phyloP scores from a whole-genome alignment of 2,888 invertebrate genomes.

The Polymixis lichenea region DNA sequence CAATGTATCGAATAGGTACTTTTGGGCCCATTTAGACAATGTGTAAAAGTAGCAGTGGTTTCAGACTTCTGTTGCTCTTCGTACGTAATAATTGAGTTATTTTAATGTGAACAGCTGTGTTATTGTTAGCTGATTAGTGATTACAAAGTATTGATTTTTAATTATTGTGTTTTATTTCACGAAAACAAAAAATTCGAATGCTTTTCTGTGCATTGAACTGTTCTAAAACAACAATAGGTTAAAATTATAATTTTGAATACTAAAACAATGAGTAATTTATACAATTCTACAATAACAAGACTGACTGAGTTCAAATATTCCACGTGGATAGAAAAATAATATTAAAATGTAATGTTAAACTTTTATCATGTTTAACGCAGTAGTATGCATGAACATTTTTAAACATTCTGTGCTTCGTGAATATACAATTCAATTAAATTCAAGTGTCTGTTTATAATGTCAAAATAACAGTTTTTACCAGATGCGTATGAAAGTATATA shows the following conservation, averaged over 20 bases:
- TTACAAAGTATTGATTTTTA: no score
- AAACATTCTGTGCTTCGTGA: no score
- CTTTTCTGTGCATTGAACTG: neutral
- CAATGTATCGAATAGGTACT: no score
- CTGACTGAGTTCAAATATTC: slow-evolving; percentile 5
- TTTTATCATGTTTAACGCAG: slow-evolving; percentile 14
- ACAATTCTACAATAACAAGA: slow-evolving; percentile 5
- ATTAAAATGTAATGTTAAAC: neutral
- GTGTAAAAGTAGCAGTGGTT: no score
- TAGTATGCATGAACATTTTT: neutral
- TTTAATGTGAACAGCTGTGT: neutral
- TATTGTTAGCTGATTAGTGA: neutral
- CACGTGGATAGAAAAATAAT: slow-evolving; percentile 29
- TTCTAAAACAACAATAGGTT: neutral
- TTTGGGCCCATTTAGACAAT: no score
- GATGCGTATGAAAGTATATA: no score
- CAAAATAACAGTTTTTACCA: no score
- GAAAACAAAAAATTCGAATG: neutral
- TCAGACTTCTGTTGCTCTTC: no score
- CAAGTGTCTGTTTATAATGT: no score
- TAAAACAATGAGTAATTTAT: slow-evolving; percentile 9
- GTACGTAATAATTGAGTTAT: neutral
- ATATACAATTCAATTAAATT: no score
- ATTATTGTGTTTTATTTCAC: neutral
- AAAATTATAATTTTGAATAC: neutral